Evolutionary conservation across 2,113 vertebrate genomes (phyloP).

Genomic region (Tragelaphus imberbis): DNA sequence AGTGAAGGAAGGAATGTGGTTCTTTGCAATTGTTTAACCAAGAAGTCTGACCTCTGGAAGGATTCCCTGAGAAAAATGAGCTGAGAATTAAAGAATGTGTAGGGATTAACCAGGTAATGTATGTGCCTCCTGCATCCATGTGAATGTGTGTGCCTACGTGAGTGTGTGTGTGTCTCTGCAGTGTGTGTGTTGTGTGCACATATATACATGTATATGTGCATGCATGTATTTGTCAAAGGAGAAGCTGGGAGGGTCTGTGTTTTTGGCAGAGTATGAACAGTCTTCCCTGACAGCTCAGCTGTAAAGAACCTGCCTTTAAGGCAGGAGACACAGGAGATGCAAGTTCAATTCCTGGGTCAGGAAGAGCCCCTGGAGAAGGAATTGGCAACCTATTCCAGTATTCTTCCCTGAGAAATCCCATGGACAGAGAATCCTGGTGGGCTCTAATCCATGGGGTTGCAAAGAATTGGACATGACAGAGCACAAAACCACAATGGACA

Average conservation of each 20-base stretch:
- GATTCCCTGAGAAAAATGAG: not conserved
- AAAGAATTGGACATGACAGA: not conserved
- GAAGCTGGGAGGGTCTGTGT: not conserved
- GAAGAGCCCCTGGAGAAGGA: not conserved
- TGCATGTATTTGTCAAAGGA: not conserved
- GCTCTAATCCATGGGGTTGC: not conserved
- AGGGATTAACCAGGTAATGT: not conserved
- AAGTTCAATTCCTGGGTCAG: not conserved
- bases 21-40: not conserved
- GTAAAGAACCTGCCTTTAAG: not conserved
- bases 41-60: not conserved
- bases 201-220: accelerated
- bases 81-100: not conserved
- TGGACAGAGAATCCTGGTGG: not conserved
- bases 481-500: not conserved
- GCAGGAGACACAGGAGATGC: not conserved
- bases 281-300: not conserved
- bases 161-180: not conserved
- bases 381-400: not conserved
- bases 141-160: too few relatives aligned
- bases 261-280: not conserved
- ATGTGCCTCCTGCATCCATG: accelerated
- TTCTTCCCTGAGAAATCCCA: not conserved
- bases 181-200: not conserved
- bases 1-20: not conserved